phyloP scores from a whole-genome alignment of 1,140 invertebrate genomes.

The Euura lappo region DNA sequence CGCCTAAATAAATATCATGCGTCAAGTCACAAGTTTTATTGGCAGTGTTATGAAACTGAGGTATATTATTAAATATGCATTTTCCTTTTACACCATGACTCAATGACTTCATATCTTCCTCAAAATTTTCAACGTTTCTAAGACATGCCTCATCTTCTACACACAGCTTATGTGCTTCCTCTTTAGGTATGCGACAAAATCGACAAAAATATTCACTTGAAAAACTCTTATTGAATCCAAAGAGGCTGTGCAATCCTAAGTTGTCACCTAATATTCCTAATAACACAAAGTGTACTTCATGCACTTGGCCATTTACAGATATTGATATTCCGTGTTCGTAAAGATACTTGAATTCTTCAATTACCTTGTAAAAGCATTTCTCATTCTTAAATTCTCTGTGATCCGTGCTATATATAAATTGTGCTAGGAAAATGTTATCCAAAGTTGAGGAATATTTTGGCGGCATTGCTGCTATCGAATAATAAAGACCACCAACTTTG shows the following conservation, averaged over 20 bases:
- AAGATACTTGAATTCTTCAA: conserved; percentile 8
- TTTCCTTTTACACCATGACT: conserved; percentile 25
- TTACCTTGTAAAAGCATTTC: conserved; percentile 24
- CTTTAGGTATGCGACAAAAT: conserved; percentile 30
- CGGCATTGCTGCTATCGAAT: conserved; percentile 24
- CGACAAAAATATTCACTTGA: conserved; percentile 30
- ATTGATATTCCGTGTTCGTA: conserved; percentile 26
- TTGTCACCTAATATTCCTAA: conserved; percentile 36
- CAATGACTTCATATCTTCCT: conserved; percentile 19
- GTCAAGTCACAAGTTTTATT: conserved; percentile 27
- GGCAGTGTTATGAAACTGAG: conserved; percentile 25
- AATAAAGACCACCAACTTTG: conserved; percentile 31
- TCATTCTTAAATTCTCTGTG: conserved; percentile 23
- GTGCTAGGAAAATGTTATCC: conserved; percentile 30
- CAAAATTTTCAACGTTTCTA: conserved; percentile 27
- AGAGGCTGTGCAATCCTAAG: conserved; percentile 27
- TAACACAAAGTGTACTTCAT: conserved; percentile 30
- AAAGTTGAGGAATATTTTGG: conserved; percentile 24
- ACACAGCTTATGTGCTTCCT: conserved; percentile 15
- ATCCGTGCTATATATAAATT: conserved; percentile 26
- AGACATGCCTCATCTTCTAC: conserved; percentile 21
- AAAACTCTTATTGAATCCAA: conserved; percentile 36
- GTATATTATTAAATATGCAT: conserved; percentile 33
- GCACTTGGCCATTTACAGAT: conserved; percentile 19
- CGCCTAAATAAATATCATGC: conserved; percentile 29